Base-by-base conservation (phyloP, 2,888 invertebrate species). In the Drosophila paranaensis region DNA sequence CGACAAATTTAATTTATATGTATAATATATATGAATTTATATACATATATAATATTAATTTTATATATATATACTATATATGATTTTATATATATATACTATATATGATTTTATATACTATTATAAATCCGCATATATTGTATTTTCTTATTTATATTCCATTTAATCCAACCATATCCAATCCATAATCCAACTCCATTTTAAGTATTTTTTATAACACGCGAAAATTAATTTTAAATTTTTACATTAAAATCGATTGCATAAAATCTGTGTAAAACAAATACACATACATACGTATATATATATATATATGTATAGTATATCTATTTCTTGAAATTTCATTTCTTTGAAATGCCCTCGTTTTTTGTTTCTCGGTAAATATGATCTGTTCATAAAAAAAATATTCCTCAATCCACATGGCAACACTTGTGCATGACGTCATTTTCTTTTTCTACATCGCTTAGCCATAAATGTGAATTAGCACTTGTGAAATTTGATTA, bases 1-100 rank as follows among this genome's bases (percentile, higher is more conserved):
- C 70, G 46, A 92, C 90, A 92, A 56, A 55, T 65, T 39, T 54
- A 43, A 13, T 25, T 16, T 13, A 20, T 9, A 20, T 39, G 14
- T 33, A 33, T 10, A 10, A 10, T 10, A 10, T 33, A 33, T 33
- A 33, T 33, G 10, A 10, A 33, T n/a, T n/a, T 9, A 13, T 37
- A 20, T 16, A 6, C 11, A 30, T 11, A 5, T 20, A 33, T 33
- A 6, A 33, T 33, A 33, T 30, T 33, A 10, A 10, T 10, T n/a
- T n/a, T 9, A 20, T 13, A 20, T 9, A n/a, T 39, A 20, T 30
- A 33, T 10, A 10, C 0, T 2, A 10, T 33, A 33, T 33, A 33
- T 33, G 10, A 10, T 10, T n/a, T n/a, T 9, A 20, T 13, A 20
- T 9, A n/a, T 39, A 20, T 30, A 33, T 10, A 10, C 0, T 2